Evolutionary conservation across 2,888 invertebrate genomes (phyloP).

Genomic region (Drosophila vallismaia): DNA sequence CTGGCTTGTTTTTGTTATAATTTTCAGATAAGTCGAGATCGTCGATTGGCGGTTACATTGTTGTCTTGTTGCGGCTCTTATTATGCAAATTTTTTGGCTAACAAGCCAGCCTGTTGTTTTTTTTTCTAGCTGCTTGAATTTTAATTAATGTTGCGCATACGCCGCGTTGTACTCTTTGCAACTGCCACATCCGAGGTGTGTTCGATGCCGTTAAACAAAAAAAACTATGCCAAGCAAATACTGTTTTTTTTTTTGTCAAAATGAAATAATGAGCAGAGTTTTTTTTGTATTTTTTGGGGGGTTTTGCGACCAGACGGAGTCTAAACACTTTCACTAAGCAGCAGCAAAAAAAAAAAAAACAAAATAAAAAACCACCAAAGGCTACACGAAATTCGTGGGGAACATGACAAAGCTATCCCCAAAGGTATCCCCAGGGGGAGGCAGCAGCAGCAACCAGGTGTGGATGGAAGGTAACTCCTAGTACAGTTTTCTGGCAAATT

Average conservation of each 20-base stretch:
- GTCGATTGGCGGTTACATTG: constrained; percentile 59
- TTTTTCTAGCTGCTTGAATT: constrained; percentile 44
- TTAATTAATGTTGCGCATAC: constrained; percentile 68
- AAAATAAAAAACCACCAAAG: constrained; percentile 28
- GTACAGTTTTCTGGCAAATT: not conserved
- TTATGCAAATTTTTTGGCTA: constrained; percentile 67
- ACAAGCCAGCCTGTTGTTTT: constrained; percentile 33
- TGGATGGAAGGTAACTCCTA: too few relatives aligned
- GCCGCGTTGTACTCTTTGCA: constrained; percentile 38
- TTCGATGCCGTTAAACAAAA: constrained; percentile 35
- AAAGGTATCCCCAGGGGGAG: constrained; percentile 5
- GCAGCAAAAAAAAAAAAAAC: not conserved
- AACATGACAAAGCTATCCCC: constrained; percentile 43
- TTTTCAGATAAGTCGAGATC: constrained; percentile 54
- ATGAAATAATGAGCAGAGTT: constrained; percentile 61
- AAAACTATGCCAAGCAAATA: constrained; percentile 59
- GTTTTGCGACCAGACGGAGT: constrained; percentile 29
- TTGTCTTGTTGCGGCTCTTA: constrained; percentile 53
- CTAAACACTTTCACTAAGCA: constrained; percentile 63
- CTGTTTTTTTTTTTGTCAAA: constrained; percentile 44
- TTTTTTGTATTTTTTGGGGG: constrained; percentile 29
- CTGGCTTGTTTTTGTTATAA: constrained; percentile 36
- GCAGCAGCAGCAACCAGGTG: not conserved
- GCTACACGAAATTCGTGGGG: constrained; percentile 62
- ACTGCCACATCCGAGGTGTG: constrained; percentile 29